Evolutionary conservation across 2,797 vertebrate genomes (phyloP), one percentile per base, ranked within the genome.

Genomic region (Chelmon rostratus): DNA sequence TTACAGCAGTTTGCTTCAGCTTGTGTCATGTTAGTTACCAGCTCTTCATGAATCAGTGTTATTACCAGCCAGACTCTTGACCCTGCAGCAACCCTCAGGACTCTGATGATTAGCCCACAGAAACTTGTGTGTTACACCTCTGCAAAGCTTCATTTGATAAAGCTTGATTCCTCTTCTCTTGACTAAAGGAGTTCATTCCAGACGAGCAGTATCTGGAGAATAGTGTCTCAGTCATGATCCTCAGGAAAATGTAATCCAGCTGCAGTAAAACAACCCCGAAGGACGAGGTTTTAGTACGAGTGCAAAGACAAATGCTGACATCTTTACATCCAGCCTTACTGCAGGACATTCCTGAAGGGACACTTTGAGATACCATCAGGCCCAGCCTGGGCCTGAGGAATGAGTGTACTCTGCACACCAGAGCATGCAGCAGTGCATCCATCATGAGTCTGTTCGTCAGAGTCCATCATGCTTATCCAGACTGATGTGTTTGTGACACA

Each of bases 381-480:
- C n/a, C n/a, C n/a, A n/a, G n/a, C n/a, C n/a, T n/a, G n/a, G n/a
- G n/a, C n/a, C 25, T 25, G 65, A 81, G 47, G 19, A 62, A 44
- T 67, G 56, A 67, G 18, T 62, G 52, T 7, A 21, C 25, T 44
- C 13, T 38, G 13, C 42, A 5, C 53, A 25, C 49, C 33, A 57
- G 57, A n/a, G n/a, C n/a, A n/a, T n/a, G n/a, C 28, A 28, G 28
- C 28, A 28, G 28, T 25, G 35, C 35, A 64, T 82, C 46, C 49
- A 50, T 76, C 65, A 76, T 23, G 46, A 59, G 57, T 72, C 50
- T 18, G 31, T 73, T 54, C 28, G 1, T 73, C 67, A 58, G 47
- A 66, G 46, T 85, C 70, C 79, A 71, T 78, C 61, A n/a, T 16
- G 35, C 33, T 67, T 49, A 67, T 38, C 33, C 50, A n/a, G 47